These are phyloP conservation scores for Gonioctena quinquepunctata DNA, from an alignment of 1,140 invertebrate genomes.

Conservation along the genomic window DNA sequence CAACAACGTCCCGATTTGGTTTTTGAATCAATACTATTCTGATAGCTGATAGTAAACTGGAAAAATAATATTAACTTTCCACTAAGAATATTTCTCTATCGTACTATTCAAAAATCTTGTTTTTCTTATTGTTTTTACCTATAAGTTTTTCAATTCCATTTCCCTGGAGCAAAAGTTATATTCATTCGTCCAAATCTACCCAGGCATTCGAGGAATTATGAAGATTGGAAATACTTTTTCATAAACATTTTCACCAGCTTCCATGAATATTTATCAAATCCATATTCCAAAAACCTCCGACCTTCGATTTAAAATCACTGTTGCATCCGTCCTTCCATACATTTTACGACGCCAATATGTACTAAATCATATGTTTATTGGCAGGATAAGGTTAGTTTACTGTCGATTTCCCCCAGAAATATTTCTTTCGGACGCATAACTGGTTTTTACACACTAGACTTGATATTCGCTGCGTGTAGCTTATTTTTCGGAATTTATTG, in stretches of 20 bases:
- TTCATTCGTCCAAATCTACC: background rate
- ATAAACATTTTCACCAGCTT: too few species aligned
- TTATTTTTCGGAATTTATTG: background rate
- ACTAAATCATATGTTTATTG: conserved; percentile 28
- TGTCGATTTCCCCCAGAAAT: conserved; percentile 24
- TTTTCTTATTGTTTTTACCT: too few species aligned
- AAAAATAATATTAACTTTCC: too few species aligned
- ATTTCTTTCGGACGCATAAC: background rate
- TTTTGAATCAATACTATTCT: too few species aligned
- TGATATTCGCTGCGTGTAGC: background rate
- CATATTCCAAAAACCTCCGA: background rate
- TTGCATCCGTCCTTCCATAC: background rate
- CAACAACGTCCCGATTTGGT: too few species aligned
- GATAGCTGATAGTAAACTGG: too few species aligned
- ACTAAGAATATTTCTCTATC: too few species aligned
- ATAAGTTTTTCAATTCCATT: background rate
- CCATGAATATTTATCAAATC: background rate
- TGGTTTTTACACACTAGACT: conserved; percentile 8
- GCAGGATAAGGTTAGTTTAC: conserved; percentile 30
- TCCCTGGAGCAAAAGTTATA: background rate
- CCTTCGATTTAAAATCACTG: conserved; percentile 11
- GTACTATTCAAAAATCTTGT: too few species aligned
- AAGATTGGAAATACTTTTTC: background rate
- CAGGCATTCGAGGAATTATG: background rate
- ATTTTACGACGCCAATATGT: conserved; percentile 25